Conservation (phyloP, 2,113 vertebrate genomes). For the Argyrosomus japonicus region DNA sequence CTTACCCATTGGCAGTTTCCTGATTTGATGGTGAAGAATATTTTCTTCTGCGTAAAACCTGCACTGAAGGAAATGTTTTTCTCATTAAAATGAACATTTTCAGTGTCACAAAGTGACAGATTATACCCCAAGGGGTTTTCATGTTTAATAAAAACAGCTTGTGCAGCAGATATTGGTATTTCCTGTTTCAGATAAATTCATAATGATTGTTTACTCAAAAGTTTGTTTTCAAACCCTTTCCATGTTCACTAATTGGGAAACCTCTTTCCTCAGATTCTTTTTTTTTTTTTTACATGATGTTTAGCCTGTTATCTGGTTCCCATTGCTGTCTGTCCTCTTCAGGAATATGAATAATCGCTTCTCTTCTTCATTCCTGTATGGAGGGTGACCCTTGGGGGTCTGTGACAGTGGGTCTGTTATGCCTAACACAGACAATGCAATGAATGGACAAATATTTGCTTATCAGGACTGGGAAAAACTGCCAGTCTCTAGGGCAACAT, state of each 20-base stretch:
- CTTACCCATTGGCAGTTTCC: not conserved
- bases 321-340: constrained; percentile 32
- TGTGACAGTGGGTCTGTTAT: constrained; percentile 64
- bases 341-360: constrained; percentile 26
- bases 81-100: constrained; percentile 11
- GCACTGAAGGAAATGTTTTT: constrained; percentile 2
- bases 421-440: constrained; percentile 55
- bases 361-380: not conserved
- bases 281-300: constrained; percentile 2
- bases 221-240: constrained; percentile 57
- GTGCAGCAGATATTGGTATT: constrained; percentile 68
- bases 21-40: constrained; percentile 10
- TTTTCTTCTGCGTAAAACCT: constrained; percentile 1
- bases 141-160: constrained; percentile 34
- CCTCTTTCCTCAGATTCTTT: constrained; percentile 12
- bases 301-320: constrained; percentile 28
- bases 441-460: constrained; percentile 74
- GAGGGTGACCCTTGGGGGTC: constrained; percentile 14
- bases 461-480: constrained; percentile 65
- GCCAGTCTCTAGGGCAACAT: constrained; percentile 56
- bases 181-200: constrained; percentile 74
- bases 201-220: constrained; percentile 75
- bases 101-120: constrained; percentile 27
- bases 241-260: constrained; percentile 67
- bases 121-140: constrained; percentile 22